Evolutionary conservation across 2,888 invertebrate genomes (phyloP), one percentile per base, ranked within the genome.

Genomic region (Chesias legatella): DNA sequence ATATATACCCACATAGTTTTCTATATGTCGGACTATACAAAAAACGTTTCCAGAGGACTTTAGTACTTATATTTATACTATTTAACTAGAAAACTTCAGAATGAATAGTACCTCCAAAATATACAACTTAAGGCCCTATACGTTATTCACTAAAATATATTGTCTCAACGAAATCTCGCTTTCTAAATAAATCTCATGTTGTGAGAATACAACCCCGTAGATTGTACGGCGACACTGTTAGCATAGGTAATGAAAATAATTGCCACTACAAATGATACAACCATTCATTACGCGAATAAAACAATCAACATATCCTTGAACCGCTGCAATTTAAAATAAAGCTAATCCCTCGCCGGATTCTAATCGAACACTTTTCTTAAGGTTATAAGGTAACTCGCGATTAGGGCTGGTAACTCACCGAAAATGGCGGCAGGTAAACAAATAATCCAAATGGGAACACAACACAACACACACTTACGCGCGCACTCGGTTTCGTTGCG

Each of bases 381-480:
- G 17, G 32, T 26, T 36, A 37, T 25, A 8, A 35, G 43, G 27
- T 40, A 40, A 46, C 30, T 33, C 37, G 28, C 36, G 40, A 43
- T 35, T 11, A 7, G n/a, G n/a, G 3, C 7, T 24, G 20, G 36
- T 38, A 53, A 77, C 80, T 79, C 55, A 81, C 81, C 80, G 60
- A 71, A 73, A 71, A 63, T 48, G 46, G 54, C 60, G 60, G 65
- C 52, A 36, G 35, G 46, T 27, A 48, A 48, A 56, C 42, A 56
- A 56, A 64, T 55, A 58, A 62, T 64, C 63, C 63, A 63, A 51
- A 30, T 42, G 49, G 45, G 43, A 44, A 37, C 51, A 51, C 48
- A 49, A 43, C 37, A 54, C 33, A 42, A 43, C 25, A 57, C 58
- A 53, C 48, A 53, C 59, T 42, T 44, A 35, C 43, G 46, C 47